Conservation (phyloP, 2,888 invertebrate genomes). For the Hirtodrosophila cameraria region DNA sequence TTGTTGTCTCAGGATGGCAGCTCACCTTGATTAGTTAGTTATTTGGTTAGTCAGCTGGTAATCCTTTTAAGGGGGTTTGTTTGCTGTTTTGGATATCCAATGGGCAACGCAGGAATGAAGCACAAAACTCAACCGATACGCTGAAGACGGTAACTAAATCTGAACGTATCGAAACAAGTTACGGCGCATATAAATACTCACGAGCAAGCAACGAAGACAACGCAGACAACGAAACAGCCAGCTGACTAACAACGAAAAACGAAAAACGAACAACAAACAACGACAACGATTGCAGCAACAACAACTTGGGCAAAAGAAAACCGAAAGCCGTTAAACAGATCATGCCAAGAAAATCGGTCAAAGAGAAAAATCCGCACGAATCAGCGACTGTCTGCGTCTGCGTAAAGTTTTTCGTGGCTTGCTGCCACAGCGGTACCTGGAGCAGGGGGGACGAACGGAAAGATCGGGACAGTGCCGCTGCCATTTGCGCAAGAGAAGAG, state of each 20-base stretch:
- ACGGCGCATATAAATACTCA: slow-evolving; percentile 80
- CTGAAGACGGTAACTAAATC: slow-evolving; percentile 81
- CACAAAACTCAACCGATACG: slow-evolving; percentile 67
- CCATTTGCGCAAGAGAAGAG: slow-evolving; percentile 74
- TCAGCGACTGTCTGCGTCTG: slow-evolving; percentile 34
- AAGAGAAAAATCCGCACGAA: slow-evolving; percentile 72
- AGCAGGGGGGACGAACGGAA: not conserved
- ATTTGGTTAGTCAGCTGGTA: slow-evolving; percentile 59
- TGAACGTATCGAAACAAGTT: slow-evolving; percentile 82
- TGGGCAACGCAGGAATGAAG: slow-evolving; percentile 39
- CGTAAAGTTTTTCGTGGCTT: slow-evolving; percentile 33
- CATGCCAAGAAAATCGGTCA: slow-evolving; percentile 79
- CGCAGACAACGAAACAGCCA: slow-evolving; percentile 20
- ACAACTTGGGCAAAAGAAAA: slow-evolving; percentile 56
- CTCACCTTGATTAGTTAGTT: slow-evolving; percentile 63
- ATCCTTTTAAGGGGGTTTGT: slow-evolving; percentile 49
- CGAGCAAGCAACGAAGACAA: slow-evolving; percentile 35
- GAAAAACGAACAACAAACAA: slow-evolving; percentile 17
- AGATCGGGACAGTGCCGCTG: slow-evolving; percentile 9
- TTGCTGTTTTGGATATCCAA: slow-evolving; percentile 44
- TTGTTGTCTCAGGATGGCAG: slow-evolving; percentile 18
- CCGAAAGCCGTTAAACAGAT: slow-evolving; percentile 78
- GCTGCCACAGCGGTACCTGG: not conserved
- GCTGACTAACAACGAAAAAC: slow-evolving; percentile 34
- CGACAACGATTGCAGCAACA: slow-evolving; percentile 15